phyloP scores from a whole-genome alignment of 1,140 invertebrate species.

The Drosophila orena region DNA sequence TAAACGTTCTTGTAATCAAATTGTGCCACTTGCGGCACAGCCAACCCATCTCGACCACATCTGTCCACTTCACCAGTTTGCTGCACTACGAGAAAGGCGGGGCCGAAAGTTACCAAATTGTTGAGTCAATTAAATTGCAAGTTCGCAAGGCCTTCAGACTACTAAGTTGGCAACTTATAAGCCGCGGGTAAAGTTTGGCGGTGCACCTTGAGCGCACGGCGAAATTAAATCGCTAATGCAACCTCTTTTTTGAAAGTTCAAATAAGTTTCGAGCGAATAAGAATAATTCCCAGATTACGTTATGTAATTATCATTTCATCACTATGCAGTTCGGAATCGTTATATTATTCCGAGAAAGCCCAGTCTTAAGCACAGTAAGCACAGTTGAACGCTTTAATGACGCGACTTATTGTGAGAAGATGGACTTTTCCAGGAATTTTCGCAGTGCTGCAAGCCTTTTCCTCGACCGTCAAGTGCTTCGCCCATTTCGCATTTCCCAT shows the following conservation, averaged over 20 bases:
- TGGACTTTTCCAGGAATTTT: background rate
- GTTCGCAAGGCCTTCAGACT: background rate
- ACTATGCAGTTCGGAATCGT: no score
- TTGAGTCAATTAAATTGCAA: background rate
- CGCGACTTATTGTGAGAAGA: background rate
- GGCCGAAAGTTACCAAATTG: background rate
- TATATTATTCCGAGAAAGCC: no score
- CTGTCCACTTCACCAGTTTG: conserved; percentile 6
- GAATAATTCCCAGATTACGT: no score
- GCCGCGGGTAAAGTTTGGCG: background rate
- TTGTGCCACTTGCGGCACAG: conserved; percentile 66
- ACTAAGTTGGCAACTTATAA: background rate
- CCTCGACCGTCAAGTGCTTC: conserved; percentile 4
- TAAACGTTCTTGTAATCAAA: conserved; percentile 75
- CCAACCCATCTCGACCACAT: conserved; percentile 26
- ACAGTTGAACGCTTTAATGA: no score
- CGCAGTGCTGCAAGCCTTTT: conserved; percentile 1
- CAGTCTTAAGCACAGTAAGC: no score
- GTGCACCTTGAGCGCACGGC: background rate
- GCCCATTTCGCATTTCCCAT: conserved; percentile 4
- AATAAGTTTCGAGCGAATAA: no score
- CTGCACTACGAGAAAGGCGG: conserved; percentile 1
- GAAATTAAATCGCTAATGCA: background rate
- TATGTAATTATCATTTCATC: no score
- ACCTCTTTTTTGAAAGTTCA: no score